A percentile compares a stretch with the other conserved stretches of the same genome.
These are phyloP conservation scores for Tortricodes alternella DNA, from an alignment of 2,888 invertebrate species.

Conservation along the genomic window DNA sequence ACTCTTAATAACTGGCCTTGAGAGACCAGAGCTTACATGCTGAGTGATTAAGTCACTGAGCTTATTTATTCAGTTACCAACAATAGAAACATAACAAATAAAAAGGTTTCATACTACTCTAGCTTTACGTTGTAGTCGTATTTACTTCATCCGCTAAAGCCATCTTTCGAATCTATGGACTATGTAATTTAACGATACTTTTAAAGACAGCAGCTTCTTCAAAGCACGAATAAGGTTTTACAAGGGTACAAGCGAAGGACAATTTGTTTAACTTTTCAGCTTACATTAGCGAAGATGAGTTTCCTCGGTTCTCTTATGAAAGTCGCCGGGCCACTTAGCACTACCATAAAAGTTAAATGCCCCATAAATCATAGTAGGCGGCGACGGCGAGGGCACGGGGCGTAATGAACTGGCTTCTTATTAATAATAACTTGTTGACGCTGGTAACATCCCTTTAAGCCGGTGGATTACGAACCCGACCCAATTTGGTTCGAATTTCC, in stretches of 20 bases:
- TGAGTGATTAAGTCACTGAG: too few relatives aligned
- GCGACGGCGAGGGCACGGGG: constrained; percentile 50
- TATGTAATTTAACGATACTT: constrained; percentile 33
- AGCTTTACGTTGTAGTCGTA: background rate
- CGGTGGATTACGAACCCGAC: constrained; percentile 35
- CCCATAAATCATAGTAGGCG: constrained; percentile 70
- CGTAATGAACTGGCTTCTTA: constrained; percentile 68
- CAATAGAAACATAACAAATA: too few relatives aligned
- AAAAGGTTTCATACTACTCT: too few relatives aligned
- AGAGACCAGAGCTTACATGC: too few relatives aligned
- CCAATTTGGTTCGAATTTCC: constrained; percentile 35
- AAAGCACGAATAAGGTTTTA: constrained; percentile 34
- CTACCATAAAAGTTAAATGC: constrained; percentile 78
- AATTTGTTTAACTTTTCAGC: constrained; percentile 74
- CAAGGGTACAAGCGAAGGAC: constrained; percentile 40
- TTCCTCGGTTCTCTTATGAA: constrained; percentile 61
- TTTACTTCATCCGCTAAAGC: background rate
- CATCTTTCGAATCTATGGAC: constrained; percentile 20
- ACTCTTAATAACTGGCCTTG: too few relatives aligned
- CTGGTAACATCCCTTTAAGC: constrained; percentile 42
- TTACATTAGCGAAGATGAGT: constrained; percentile 69
- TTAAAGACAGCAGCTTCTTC: constrained; percentile 16
- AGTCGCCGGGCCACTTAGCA: constrained; percentile 70
- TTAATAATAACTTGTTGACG: constrained; percentile 58
- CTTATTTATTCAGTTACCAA: too few relatives aligned